phyloP scores from a whole-genome alignment of 2,797 vertebrate genomes.

The Pteropus rufus region DNA sequence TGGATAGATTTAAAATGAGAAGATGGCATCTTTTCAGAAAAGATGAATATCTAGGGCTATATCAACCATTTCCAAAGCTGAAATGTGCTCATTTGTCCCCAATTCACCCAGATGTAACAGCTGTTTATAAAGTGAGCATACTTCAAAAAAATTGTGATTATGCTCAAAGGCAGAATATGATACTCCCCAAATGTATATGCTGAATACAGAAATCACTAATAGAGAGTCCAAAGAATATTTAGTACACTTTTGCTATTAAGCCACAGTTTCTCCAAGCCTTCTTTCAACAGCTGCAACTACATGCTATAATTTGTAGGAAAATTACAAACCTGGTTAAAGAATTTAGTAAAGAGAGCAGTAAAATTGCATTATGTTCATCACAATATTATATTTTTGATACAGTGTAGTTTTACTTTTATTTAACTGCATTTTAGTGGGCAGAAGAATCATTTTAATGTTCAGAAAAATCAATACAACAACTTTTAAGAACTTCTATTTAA shows the following conservation, averaged over 20 bases:
- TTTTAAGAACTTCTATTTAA: not conserved
- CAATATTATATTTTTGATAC: not conserved
- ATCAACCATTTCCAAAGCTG: not conserved
- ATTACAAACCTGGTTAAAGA: not conserved
- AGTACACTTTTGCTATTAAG: not conserved
- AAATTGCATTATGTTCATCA: not conserved
- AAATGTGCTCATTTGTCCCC: constrained; percentile 26
- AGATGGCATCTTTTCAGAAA: not conserved
- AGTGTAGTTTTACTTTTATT: not conserved
- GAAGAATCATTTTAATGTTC: not conserved
- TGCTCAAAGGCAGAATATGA: constrained; percentile 12
- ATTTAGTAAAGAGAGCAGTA: not conserved
- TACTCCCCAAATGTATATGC: not conserved
- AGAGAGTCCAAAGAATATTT: not conserved
- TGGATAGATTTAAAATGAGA: constrained; percentile 18
- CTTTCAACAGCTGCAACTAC: not conserved
- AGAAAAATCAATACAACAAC: not conserved
- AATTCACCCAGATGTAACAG: constrained; percentile 26
- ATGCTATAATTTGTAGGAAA: not conserved
- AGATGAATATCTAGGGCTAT: not conserved
- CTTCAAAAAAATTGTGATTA: constrained; percentile 36
- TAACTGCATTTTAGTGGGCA: not conserved
- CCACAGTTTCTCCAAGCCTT: not conserved
- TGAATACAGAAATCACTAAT: constrained; percentile 30
- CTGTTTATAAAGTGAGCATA: constrained; percentile 54